Base-by-base conservation (phyloP, 2,888 invertebrate species). In the Leptinotarsa juncta region DNA sequence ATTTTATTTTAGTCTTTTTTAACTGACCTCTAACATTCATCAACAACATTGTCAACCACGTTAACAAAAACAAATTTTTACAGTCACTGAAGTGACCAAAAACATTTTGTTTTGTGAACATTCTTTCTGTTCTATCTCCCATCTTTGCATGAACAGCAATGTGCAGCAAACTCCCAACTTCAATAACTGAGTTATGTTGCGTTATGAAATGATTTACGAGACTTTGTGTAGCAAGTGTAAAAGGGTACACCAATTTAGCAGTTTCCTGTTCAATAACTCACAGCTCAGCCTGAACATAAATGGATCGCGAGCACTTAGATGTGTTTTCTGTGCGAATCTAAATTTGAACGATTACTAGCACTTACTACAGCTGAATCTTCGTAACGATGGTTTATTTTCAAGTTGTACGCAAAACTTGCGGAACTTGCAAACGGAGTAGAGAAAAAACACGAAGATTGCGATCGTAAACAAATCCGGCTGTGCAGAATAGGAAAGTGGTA, bases 241-340 rank as follows among this genome's bases (percentile, higher is more conserved):
- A 62, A 62, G 62, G 62, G 62, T 62, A 62, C 62, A 62, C 62
- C 62, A 62, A 62, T 62, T 62, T 62, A 62, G 62, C 62, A 62
- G 62, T 62, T 62, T 62, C 62, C 62, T 62, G 62, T n/a, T 16
- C 62, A 32, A 62, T 62, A 62, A 62, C 32, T 62, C 62, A 62
- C 62, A 23, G 5, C 62, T 62, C 26, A 15, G 62, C 7, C 15
- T 62, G 12, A 18, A 14, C 26, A 62, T 62, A 26, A 26, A 62
- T 62, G 26, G 62, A 26, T 26, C 16, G 62, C 62, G 14, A 62
- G 62, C 62, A 62, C 62, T 62, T 62, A 62, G 62, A 62, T 15
- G 62, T 62, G 62, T 62, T 62, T 62, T 62, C 62, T 62, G 32
- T 16, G 62, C 62, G 62, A 62, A 62, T 62, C 62, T 62, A 26